Conservation (phyloP, 2,113 vertebrate genomes). For the Pao palembangensis region DNA sequence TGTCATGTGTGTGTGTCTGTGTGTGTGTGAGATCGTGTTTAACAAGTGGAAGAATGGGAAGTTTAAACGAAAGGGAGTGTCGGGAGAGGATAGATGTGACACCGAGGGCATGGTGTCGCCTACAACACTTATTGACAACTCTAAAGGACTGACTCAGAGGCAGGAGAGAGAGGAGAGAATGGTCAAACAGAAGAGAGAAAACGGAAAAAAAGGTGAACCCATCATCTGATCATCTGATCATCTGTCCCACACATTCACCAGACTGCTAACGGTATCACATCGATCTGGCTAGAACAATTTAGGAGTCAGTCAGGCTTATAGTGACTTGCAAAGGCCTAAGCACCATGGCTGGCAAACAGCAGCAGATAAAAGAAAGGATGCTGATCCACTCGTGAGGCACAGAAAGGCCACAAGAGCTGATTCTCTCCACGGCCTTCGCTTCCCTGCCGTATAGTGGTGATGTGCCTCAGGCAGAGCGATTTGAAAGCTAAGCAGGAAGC, state of each 20-base stretch:
- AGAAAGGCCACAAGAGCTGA: constrained; percentile 27
- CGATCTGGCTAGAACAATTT: constrained; percentile 52
- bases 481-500: constrained; percentile 60
- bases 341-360: constrained; percentile 44
- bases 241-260: constrained; percentile 13
- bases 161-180: constrained; percentile 27
- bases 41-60: constrained; percentile 12
- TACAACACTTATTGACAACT: constrained; percentile 52
- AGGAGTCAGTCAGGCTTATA: constrained; percentile 46
- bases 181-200: constrained; percentile 26
- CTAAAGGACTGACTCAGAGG: constrained; percentile 47
- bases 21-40: not conserved
- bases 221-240: no score
- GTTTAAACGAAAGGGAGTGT: constrained; percentile 29
- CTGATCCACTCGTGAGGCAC: constrained; percentile 40
- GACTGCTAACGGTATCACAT: constrained; percentile 46
- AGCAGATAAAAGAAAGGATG: constrained; percentile 48
- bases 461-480: constrained; percentile 49
- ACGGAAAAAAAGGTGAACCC: constrained; percentile 8
- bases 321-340: constrained; percentile 47
- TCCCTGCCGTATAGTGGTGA: constrained; percentile 34
- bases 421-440: constrained; percentile 46
- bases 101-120: constrained; percentile 73
- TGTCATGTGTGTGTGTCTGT: not conserved
- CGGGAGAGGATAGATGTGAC: constrained; percentile 55